Percentiles rank a stretch among this genome's conserved stretches.
These are phyloP conservation scores for Oeneis ivallda DNA, from an alignment of 2,888 invertebrate genomes.

Conservation along the genomic window DNA sequence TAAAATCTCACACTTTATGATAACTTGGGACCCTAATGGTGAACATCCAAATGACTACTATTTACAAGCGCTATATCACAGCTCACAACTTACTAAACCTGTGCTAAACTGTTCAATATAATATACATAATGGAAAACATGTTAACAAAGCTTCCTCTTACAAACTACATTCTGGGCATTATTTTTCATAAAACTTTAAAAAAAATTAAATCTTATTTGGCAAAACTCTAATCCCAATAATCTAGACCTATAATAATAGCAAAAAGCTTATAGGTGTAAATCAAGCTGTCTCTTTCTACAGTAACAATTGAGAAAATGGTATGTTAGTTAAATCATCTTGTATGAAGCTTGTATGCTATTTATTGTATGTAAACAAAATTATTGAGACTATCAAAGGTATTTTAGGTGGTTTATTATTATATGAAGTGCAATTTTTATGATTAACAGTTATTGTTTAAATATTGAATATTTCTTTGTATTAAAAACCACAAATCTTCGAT, in stretches of 20 bases:
- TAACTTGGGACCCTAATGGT: conserved; percentile 22
- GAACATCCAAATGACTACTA: conserved; percentile 41
- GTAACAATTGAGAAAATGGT: not conserved
- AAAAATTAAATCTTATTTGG: conserved; percentile 2
- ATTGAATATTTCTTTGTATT: too few relatives aligned
- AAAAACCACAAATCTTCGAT: too few relatives aligned
- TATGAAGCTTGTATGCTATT: too few relatives aligned
- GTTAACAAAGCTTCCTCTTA: conserved; percentile 10
- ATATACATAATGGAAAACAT: conserved; percentile 21
- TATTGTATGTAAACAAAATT: not conserved
- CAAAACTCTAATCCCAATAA: conserved; percentile 1
- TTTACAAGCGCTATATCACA: conserved; percentile 79
- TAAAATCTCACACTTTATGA: not conserved
- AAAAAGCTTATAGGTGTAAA: not conserved
- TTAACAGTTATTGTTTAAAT: too few relatives aligned
- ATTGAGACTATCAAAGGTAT: not conserved
- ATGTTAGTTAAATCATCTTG: not conserved
- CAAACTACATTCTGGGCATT: not conserved
- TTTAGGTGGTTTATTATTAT: too few relatives aligned
- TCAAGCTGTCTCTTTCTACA: not conserved
- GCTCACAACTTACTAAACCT: conserved; percentile 66
- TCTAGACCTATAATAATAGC: not conserved
- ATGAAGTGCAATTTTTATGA: too few relatives aligned
- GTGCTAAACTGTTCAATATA: conserved; percentile 30
- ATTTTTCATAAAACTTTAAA: not conserved